Evolutionary conservation across 2,113 vertebrate genomes (phyloP).

Genomic region (Actinemys pallida): DNA sequence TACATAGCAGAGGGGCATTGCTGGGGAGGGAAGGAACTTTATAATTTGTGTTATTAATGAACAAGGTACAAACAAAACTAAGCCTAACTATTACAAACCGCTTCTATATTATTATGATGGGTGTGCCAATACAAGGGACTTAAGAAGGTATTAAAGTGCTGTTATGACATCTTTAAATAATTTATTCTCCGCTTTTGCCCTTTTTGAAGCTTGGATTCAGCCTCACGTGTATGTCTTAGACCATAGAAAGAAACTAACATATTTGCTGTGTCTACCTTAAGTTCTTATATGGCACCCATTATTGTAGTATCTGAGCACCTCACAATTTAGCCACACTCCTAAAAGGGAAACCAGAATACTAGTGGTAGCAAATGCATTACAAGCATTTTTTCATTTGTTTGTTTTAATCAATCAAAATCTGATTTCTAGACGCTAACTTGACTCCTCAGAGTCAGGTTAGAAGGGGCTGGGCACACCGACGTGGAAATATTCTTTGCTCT

Average conservation of each 20-base stretch:
- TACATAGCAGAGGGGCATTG: too few species aligned
- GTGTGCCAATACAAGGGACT: neutral
- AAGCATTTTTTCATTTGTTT: neutral
- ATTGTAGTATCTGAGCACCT: neutral
- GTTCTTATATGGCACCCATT: neutral
- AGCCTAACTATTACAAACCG: slow-evolving; percentile 56
- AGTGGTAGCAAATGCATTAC: neutral
- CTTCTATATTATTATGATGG: neutral
- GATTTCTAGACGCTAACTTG: neutral
- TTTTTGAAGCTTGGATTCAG: neutral
- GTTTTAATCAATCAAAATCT: neutral
- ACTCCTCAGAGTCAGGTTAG: neutral
- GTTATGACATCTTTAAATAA: neutral
- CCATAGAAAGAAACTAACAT: neutral
- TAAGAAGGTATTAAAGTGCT: neutral
- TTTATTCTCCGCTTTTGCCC: neutral
- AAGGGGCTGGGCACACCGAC: neutral
- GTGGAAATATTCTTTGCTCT: neutral
- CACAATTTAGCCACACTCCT: neutral
- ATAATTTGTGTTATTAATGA: slow-evolving; percentile 64
- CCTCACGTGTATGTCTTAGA: neutral
- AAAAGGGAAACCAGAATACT: neutral
- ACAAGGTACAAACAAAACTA: slow-evolving; percentile 69
- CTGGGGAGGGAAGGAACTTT: slow-evolving; percentile 65
- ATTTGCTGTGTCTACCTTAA: neutral